phyloP scores from a whole-genome alignment of 2,797 vertebrate genomes.

The Serranus cabrilla region DNA sequence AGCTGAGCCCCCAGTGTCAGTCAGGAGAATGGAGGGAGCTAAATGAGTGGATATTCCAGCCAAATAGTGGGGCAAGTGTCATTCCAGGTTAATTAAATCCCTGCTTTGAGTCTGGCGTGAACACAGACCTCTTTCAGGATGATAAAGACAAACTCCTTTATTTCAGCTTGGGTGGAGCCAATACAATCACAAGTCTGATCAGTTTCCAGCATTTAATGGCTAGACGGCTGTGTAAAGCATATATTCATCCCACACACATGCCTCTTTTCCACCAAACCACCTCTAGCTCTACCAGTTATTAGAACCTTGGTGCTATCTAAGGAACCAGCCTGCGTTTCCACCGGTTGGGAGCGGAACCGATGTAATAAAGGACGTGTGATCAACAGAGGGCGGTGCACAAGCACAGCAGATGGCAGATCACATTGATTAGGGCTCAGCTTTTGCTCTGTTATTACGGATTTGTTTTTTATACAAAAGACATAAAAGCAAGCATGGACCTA shows the following conservation, averaged over 20 bases:
- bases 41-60: slow-evolving; percentile 73
- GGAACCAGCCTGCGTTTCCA: too few relatives aligned
- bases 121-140: slow-evolving; percentile 59
- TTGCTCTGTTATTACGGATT: too few relatives aligned
- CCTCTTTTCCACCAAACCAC: too few relatives aligned
- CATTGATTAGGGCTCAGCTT: too few relatives aligned
- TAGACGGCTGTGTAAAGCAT: neutral
- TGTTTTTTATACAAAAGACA: too few relatives aligned
- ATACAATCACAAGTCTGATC: slow-evolving; percentile 48
- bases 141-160: slow-evolving; percentile 51
- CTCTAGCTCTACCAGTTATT: too few relatives aligned
- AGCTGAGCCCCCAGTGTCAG: slow-evolving; percentile 61
- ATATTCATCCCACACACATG: neutral
- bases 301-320: too few relatives aligned
- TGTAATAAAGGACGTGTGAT: too few relatives aligned
- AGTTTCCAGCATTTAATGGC: slow-evolving; percentile 13
- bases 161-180: slow-evolving; percentile 16
- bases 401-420: too few relatives aligned
- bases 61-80: slow-evolving; percentile 66
- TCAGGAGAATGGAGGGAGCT: slow-evolving; percentile 65
- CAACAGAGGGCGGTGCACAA: too few relatives aligned
- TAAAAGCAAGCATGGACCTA: too few relatives aligned
- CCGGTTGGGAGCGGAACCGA: too few relatives aligned
- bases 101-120: slow-evolving; percentile 54
- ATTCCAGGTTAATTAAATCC: slow-evolving; percentile 79